Base-by-base conservation (phyloP, 2,888 invertebrate genomes). In the Dione vanillae region DNA sequence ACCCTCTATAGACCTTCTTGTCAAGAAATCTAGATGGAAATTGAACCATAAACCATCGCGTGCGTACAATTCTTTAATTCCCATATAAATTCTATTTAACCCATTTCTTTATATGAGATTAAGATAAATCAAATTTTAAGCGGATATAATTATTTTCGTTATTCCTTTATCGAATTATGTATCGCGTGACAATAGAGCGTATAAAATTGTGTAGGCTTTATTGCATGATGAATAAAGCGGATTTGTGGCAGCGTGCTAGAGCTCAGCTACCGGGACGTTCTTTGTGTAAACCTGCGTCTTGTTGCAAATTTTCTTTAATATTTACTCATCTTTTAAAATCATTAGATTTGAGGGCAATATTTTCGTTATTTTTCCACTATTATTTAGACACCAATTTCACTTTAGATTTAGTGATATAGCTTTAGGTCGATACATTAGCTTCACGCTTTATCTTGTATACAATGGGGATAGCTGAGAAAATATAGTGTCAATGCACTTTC, bases 81-180 rank as follows among this genome's bases (percentile, higher is more conserved):
- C 56, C 16, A 56, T 56, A 56, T 40, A 40, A 56, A 40, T 40
- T 56, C 56, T 40, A 37, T 56, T 56, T 11, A n/a, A 37, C 40
- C 58, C 14, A 59, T 10, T 27, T 58, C 3, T 35, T 16, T 51
- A 12, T 61, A 37, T 52, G 52, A 54, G 40, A 65, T 65, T 65
- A 65, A 65, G 41, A 49, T 54, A 52, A 54, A 65, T 20, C 20
- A 47, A 20, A 47, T 12, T 20, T 58, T 12, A 58, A 45, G 19
- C 61, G 61, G 61, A 45, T 61, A 61, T 45, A 52, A 65, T 66
- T 61, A 43, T 43, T 51, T 67, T 47, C 27, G 61, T 67, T 67
- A 67, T 61, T 67, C 35, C 67, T 40, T 66, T 65, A 65, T 70
- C 66, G 70, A 65, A 54, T 67, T 67, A 70, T 40, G 41, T 40